Evolutionary conservation across 2,113 vertebrate genomes (phyloP).

Genomic region (Burhinus oedicnemus): DNA sequence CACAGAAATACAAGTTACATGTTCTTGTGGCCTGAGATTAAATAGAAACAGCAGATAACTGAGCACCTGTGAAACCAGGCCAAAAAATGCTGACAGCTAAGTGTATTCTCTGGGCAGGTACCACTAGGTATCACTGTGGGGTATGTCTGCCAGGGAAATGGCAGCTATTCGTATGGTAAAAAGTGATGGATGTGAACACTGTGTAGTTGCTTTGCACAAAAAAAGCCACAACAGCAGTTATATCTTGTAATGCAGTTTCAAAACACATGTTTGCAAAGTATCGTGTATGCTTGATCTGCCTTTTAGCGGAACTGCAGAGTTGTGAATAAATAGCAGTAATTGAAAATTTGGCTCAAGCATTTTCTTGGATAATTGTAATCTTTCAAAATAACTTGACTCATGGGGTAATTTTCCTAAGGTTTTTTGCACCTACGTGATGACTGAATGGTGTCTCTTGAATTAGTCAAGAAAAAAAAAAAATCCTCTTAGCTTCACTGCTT

Average conservation of each 20-base stretch:
- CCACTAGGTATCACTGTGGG: not conserved
- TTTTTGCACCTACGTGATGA: not conserved
- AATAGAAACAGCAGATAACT: not conserved
- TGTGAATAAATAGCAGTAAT: constrained; percentile 19
- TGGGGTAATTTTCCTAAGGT: not conserved
- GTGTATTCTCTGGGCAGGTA: not conserved
- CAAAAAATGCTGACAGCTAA: not conserved
- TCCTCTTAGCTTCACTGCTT: not conserved
- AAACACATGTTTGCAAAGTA: not conserved
- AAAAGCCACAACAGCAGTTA: not conserved
- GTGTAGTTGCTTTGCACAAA: not conserved
- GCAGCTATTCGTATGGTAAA: not conserved
- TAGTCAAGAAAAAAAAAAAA: not conserved
- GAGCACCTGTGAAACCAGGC: not conserved
- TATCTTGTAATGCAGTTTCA: not conserved
- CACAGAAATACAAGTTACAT: not conserved
- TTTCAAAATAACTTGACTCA: constrained; percentile 27
- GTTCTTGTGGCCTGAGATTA: not conserved
- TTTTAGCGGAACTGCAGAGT: not conserved
- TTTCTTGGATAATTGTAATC: not conserved
- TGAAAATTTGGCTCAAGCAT: not conserved
- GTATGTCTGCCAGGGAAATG: not conserved
- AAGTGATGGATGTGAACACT: not conserved
- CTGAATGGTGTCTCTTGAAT: not conserved
- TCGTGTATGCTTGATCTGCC: not conserved